These are phyloP conservation scores for Riptortus pedestris DNA, from an alignment of 1,140 invertebrate species.

Conservation along the genomic window DNA sequence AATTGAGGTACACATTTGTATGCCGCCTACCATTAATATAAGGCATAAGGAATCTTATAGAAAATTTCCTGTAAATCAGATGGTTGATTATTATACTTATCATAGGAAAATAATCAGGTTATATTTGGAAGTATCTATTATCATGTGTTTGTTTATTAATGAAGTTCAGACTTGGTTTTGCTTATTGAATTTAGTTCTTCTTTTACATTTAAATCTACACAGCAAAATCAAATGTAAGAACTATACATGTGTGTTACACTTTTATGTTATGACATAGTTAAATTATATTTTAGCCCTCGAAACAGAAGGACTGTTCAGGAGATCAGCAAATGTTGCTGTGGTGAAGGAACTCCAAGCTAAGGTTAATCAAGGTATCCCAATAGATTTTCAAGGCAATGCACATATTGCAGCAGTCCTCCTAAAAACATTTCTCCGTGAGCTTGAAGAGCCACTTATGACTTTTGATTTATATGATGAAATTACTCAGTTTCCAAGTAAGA, in stretches of 20 bases:
- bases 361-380: conserved; percentile 71
- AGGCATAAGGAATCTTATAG: too few species aligned
- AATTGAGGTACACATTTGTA: too few species aligned
- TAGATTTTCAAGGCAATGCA: conserved; percentile 70
- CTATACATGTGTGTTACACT: too few species aligned
- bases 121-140: too few species aligned
- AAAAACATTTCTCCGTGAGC: conserved; percentile 87
- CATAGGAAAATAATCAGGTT: not conserved
- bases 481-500: conserved; percentile 75
- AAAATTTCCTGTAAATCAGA: too few species aligned
- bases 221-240: too few species aligned
- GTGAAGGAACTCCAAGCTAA: conserved; percentile 75
- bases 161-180: too few species aligned
- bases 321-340: conserved; percentile 72
- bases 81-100: not conserved
- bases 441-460: conserved; percentile 88
- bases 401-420: conserved; percentile 88
- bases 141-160: too few species aligned
- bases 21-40: too few species aligned
- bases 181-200: not conserved
- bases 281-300: conserved; percentile 71
- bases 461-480: conserved; percentile 92
- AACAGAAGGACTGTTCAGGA: conserved; percentile 88
- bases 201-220: too few species aligned
- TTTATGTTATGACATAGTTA: too few species aligned